A percentile compares a stretch with the other conserved stretches of the same genome.
Conservation (phyloP, 2,113 vertebrate species). For the Coptodon rendalli region DNA sequence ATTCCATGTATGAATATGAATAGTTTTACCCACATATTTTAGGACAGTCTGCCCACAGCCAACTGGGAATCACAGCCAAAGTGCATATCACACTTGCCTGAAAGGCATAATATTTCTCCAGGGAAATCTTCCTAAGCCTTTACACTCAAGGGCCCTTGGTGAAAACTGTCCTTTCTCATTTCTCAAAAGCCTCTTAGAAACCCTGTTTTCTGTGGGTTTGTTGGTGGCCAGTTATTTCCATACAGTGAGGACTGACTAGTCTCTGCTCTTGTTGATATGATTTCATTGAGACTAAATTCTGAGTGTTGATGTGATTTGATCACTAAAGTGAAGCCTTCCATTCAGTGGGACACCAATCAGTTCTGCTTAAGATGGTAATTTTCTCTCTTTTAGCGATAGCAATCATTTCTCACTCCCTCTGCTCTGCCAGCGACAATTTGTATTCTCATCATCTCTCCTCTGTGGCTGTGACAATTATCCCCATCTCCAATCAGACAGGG, state of each 20-base stretch:
- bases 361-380: constrained; percentile 52
- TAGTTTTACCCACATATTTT: background rate
- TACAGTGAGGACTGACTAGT: background rate
- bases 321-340: constrained; percentile 29
- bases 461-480: constrained; percentile 50
- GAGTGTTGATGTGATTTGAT: constrained; percentile 29
- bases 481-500: constrained; percentile 45
- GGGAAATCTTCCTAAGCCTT: background rate
- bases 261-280: background rate
- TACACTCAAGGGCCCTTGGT: background rate
- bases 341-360: constrained; percentile 48
- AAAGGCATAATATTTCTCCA: background rate
- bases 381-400: constrained; percentile 37
- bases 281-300: constrained; percentile 6
- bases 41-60: background rate
- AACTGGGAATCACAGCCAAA: constrained; percentile 6
- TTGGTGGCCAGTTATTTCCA: background rate
- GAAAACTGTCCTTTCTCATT: constrained; percentile 3
- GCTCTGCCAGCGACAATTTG: constrained; percentile 16
- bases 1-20: background rate
- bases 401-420: constrained; percentile 27
- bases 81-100: constrained; percentile 15
- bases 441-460: constrained; percentile 31
- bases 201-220: background rate
- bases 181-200: background rate